Evolutionary conservation across 2,888 invertebrate species (phyloP), one percentile per base, ranked within the genome.

Genomic region (Ennomos erosarius): DNA sequence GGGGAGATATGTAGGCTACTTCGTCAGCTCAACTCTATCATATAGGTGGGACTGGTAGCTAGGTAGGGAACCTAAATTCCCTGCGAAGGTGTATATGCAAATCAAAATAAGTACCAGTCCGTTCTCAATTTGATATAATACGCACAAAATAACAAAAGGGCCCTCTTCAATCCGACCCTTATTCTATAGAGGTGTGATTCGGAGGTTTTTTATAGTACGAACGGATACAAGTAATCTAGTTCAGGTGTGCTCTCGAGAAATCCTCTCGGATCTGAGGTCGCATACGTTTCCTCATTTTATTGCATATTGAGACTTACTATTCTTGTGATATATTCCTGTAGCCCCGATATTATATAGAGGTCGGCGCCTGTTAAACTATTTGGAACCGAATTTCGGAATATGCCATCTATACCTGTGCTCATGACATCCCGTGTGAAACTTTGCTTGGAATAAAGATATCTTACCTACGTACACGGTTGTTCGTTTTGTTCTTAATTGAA

Each of bases 241-340:
- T 88, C 91, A 90, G 91, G 91, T 90, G 90, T 81, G 84, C 84
- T 82, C 81, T 74, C 76, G 85, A 83, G 83, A 88, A 79, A 87
- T 88, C 85, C 87, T 79, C 78, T 69, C 78, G 80, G 76, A 82
- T 82, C 82, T 85, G 84, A 87, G 87, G 85, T 86, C 87, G 81
- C 82, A 82, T 87, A 85, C 86, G 80, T 86, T 86, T 75, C 69
- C 82, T 76, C 74, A 79, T 87, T 91, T 91, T 90, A 90, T 90
- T 90, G 89, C 88, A 88, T 90, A 90, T 91, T 92, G 91, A 89
- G 88, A 88, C 85, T 85, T 88, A 88, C 78, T 85, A 81, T 87
- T 81, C 83, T 68, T 79, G 74, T 87, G 87, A 87, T 85, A 85
- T 85, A 87, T 87, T 79, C 76, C 71, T 71, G 71, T 70, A 65